These are phyloP conservation scores for Ptychodera flava DNA, from an alignment of 35 echinoderm and acorn worm genomes.

Conservation along the genomic window DNA sequence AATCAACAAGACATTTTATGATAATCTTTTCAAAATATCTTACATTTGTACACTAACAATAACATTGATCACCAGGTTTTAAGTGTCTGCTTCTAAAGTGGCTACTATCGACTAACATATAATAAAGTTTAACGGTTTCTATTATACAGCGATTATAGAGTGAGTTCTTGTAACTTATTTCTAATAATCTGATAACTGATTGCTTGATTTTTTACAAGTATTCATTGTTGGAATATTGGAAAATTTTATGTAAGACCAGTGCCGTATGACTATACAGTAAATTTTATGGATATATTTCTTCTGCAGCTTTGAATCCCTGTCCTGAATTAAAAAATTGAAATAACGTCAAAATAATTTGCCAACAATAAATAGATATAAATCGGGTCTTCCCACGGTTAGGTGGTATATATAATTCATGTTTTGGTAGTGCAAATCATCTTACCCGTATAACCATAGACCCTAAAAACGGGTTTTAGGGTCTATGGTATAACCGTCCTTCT, in stretches of 20 bases:
- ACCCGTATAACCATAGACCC: no score
- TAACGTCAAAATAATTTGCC: not conserved
- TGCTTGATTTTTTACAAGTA: not conserved
- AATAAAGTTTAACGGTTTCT: not conserved
- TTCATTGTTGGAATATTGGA: not conserved
- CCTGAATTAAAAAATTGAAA: not conserved
- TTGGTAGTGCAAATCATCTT: not conserved
- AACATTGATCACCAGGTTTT: not conserved
- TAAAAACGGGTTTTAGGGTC: no score
- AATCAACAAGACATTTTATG: not conserved
- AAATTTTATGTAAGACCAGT: not conserved
- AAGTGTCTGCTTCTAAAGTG: not conserved
- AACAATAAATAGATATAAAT: not conserved
- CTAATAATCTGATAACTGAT: not conserved
- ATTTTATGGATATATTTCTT: not conserved
- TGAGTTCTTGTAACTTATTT: not conserved
- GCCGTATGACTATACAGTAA: not conserved
- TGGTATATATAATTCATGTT: not conserved
- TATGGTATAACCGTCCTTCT: not conserved
- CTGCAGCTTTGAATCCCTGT: not conserved
- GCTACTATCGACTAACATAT: not conserved
- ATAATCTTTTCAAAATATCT: conserved; percentile 2
- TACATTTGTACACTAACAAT: not conserved
- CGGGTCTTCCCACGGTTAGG: not conserved
- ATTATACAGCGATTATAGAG: not conserved